Evolutionary conservation across 2,113 vertebrate genomes (phyloP).

Genomic region (Centropus bengalensis): DNA sequence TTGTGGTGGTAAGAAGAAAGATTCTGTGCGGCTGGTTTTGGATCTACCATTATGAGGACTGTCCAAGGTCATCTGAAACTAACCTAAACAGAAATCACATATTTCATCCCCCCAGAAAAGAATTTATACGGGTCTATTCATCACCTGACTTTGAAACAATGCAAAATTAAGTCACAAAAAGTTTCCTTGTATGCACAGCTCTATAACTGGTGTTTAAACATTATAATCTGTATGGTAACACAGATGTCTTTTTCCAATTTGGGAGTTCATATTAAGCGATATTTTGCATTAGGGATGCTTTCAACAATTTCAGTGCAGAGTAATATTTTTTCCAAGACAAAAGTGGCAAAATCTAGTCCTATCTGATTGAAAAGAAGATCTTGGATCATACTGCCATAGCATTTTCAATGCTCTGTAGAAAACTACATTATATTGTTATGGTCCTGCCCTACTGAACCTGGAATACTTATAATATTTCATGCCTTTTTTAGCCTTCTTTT

Average conservation of each 20-base stretch:
- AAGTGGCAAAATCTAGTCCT: background rate
- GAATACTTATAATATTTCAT: background rate
- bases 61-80: background rate
- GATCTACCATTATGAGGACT: background rate
- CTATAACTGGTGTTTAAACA: background rate
- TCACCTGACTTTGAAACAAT: background rate
- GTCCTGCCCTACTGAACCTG: background rate
- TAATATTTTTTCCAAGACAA: background rate
- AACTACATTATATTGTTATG: background rate
- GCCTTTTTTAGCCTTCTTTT: background rate
- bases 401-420: background rate
- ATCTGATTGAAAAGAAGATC: background rate
- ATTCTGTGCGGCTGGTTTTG: background rate
- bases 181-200: background rate
- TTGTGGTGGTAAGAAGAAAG: background rate
- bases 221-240: background rate
- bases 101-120: background rate
- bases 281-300: background rate
- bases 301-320: background rate
- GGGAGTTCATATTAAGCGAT: background rate
- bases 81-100: background rate
- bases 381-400: background rate
- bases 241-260: background rate
- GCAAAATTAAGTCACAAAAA: background rate
- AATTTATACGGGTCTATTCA: background rate